phyloP scores from a whole-genome alignment of 2,888 invertebrate genomes.

The Polydrusus pterygomalis region DNA sequence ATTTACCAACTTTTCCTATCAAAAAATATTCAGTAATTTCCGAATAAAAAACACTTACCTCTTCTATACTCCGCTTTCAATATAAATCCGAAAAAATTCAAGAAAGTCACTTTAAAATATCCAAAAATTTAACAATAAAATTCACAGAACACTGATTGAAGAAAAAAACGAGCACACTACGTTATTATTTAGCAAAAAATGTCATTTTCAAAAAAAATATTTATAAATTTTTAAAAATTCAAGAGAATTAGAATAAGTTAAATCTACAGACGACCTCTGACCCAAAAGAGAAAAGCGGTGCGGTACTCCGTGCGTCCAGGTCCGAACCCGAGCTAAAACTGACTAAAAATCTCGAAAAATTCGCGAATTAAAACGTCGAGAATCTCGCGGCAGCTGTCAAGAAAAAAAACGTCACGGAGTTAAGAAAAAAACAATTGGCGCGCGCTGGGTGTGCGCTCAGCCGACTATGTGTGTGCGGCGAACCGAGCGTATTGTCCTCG shows the following conservation, averaged over 20 bases:
- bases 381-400: conserved; percentile 37
- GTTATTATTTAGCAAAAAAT: background rate
- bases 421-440: conserved; percentile 39
- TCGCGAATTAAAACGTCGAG: conserved; percentile 32
- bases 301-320: conserved; percentile 32
- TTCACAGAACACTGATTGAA: conserved; percentile 4
- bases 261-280: conserved; percentile 26
- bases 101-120: conserved; percentile 23
- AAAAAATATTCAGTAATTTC: background rate
- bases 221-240: background rate
- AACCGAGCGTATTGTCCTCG: conserved; percentile 40
- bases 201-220: background rate
- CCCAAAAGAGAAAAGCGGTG: background rate
- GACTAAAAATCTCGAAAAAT: conserved; percentile 30
- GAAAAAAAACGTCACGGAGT: conserved; percentile 31
- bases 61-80: conserved; percentile 1
- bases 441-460: conserved; percentile 46
- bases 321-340: conserved; percentile 33
- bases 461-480: conserved; percentile 34
- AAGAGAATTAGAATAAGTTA: background rate
- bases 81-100: conserved; percentile 34
- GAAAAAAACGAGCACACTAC: conserved; percentile 1
- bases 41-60: conserved; percentile 7
- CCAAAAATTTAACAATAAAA: conserved; percentile 15
- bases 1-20: background rate